These are phyloP conservation scores for Glareola pratincola DNA, from an alignment of 2,113 vertebrate genomes.

Conservation along the genomic window DNA sequence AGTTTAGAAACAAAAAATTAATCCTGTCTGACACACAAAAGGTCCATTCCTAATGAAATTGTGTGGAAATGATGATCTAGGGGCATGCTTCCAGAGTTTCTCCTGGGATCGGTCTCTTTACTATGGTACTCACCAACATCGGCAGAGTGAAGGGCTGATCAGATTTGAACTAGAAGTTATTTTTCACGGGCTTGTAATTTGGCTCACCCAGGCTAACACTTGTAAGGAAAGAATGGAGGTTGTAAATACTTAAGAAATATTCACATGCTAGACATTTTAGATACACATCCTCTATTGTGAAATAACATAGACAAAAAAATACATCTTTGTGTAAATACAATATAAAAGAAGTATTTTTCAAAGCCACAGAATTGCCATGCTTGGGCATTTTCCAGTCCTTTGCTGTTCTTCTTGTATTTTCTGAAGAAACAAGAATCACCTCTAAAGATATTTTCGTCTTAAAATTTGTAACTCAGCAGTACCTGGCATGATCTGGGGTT, in stretches of 20 bases:
- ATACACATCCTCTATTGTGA: not conserved
- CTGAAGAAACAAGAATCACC: not conserved
- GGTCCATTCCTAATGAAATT: conserved; percentile 9
- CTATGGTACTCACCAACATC: not conserved
- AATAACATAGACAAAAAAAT: not conserved
- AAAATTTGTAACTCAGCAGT: not conserved
- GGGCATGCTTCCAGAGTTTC: not conserved
- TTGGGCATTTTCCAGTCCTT: not conserved
- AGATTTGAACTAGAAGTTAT: not conserved
- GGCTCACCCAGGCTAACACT: not conserved
- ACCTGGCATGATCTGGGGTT: not conserved
- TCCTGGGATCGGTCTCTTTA: not conserved
- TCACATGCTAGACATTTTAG: not conserved
- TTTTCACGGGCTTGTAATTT: not conserved
- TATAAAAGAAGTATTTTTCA: not conserved
- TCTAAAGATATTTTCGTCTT: not conserved
- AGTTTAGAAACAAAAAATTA: conserved; percentile 25
- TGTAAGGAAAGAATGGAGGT: not conserved
- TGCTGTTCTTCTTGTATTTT: not conserved
- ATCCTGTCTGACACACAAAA: conserved; percentile 15
- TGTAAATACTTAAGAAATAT: not conserved
- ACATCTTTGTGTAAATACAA: not conserved
- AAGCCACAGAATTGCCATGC: not conserved
- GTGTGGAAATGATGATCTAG: not conserved
- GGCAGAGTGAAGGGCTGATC: not conserved